A percentile compares a stretch with the other conserved stretches of the same genome.
Evolutionary conservation across 2,888 invertebrate species (phyloP).

Genomic region (Criorhina ranunculi): DNA sequence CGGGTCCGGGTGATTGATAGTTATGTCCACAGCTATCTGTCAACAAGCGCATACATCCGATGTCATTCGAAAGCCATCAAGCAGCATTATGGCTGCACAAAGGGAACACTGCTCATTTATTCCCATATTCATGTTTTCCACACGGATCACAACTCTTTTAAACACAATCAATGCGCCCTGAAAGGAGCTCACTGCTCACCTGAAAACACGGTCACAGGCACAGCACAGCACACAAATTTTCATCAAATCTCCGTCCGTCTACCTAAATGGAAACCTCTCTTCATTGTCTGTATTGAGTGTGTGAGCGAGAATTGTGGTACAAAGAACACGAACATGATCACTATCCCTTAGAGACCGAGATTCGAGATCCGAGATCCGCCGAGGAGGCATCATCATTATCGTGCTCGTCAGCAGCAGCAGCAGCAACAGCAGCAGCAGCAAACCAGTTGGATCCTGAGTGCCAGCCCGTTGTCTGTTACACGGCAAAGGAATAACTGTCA

Average conservation of each 20-base stretch:
- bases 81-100: constrained; percentile 73
- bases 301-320: constrained; percentile 38
- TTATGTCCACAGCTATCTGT: constrained; percentile 81
- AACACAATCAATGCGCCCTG: constrained; percentile 70
- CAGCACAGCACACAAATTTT: constrained; percentile 69
- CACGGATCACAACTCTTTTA: constrained; percentile 77
- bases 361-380: not conserved
- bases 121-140: constrained; percentile 75
- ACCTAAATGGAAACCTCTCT: constrained; percentile 66
- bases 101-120: constrained; percentile 74
- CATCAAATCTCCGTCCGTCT: constrained; percentile 64
- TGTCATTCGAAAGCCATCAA: constrained; percentile 77
- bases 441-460: constrained; percentile 74
- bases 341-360: constrained; percentile 65
- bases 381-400: constrained; percentile 72
- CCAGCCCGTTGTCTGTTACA: constrained; percentile 73
- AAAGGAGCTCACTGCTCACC: constrained; percentile 71
- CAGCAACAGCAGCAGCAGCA: constrained; percentile 65
- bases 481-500: constrained; percentile 75
- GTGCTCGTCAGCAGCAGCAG: constrained; percentile 73
- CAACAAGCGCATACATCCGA: constrained; percentile 80
- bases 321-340: constrained; percentile 49
- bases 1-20: constrained; percentile 80
- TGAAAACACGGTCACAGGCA: constrained; percentile 51
- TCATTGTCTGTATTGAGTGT: constrained; percentile 59